These are phyloP conservation scores for Nesometra sesokonis DNA, from an alignment of 35 echinoderm and acorn worm species.

Conservation along the genomic window DNA sequence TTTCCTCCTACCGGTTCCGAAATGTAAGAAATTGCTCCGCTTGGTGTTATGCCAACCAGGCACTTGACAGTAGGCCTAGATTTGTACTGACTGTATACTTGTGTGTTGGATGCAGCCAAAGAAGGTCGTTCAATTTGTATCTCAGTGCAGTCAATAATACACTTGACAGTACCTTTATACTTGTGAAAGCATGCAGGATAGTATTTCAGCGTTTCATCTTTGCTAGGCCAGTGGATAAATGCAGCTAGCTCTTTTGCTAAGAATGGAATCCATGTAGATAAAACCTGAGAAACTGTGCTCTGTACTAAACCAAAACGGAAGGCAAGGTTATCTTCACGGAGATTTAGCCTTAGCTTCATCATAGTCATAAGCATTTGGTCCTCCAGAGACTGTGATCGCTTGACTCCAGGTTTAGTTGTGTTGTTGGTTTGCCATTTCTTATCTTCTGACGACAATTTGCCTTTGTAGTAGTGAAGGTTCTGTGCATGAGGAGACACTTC, in stretches of 20 bases:
- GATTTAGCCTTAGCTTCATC: slow-evolving; percentile 65
- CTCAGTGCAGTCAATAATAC: slow-evolving; percentile 78
- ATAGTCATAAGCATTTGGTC: slow-evolving; percentile 38
- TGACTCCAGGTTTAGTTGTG: slow-evolving; percentile 19
- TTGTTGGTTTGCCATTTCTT: slow-evolving; percentile 30
- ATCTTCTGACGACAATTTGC: slow-evolving; percentile 2
- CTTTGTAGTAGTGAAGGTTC: slow-evolving; percentile 41
- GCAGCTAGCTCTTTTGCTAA: slow-evolving; percentile 37
- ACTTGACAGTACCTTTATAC: slow-evolving; percentile 51
- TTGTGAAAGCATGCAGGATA: slow-evolving; percentile 56
- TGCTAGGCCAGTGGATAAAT: slow-evolving; percentile 54
- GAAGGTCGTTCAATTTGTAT: slow-evolving; percentile 50
- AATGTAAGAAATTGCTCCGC: slow-evolving; percentile 49
- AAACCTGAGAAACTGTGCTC: slow-evolving; percentile 52
- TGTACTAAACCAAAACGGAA: slow-evolving; percentile 50
- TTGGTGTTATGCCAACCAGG: slow-evolving; percentile 56
- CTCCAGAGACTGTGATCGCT: slow-evolving; percentile 9
- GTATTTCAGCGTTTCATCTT: slow-evolving; percentile 42
- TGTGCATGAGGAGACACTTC: slow-evolving; percentile 5
- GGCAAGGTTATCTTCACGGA: slow-evolving; percentile 39
- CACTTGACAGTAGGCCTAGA: slow-evolving; percentile 42
- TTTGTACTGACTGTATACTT: slow-evolving; percentile 75
- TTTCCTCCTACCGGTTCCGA: slow-evolving; percentile 60
- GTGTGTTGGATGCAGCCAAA: slow-evolving; percentile 32
- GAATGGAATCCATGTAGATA: slow-evolving; percentile 73